Conservation (phyloP, 2,888 invertebrate genomes). For the Lasioglossum malachurum region DNA sequence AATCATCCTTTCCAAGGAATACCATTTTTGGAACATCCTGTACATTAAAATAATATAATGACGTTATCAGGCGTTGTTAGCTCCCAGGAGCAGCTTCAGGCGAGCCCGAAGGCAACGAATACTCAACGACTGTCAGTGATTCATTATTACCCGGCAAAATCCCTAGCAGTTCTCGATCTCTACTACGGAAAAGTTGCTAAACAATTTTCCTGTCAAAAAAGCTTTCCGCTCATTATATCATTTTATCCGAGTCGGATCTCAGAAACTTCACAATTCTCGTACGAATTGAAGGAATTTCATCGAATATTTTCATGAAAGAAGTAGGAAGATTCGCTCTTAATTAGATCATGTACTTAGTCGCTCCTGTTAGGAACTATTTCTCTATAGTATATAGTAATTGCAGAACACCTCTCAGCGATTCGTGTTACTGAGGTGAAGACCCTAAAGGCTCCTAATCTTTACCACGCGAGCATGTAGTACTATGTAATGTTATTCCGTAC, state of each 20-base stretch:
- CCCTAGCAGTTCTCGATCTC: not conserved
- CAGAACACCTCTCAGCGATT: constrained; percentile 17
- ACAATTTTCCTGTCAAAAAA: not conserved
- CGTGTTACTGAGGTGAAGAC: constrained; percentile 20
- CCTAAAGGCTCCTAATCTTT: constrained; percentile 14
- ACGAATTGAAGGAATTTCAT: not conserved
- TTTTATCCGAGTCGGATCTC: not conserved
- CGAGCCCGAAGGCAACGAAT: not conserved
- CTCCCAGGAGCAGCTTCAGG: constrained; percentile 1
- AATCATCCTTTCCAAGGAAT: too few species aligned
- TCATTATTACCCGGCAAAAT: not conserved
- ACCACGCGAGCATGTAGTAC: not conserved
- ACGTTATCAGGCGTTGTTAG: not conserved
- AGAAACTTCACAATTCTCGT: not conserved
- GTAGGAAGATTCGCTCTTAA: constrained; percentile 3
- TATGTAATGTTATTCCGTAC: not conserved
- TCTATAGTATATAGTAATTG: not conserved
- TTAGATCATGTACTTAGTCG: constrained; percentile 5
- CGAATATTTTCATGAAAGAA: not conserved
- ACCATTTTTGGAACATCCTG: too few species aligned
- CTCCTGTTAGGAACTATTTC: constrained; percentile 7
- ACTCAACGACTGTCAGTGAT: constrained; percentile 1
- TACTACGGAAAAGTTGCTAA: not conserved
- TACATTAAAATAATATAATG: not conserved
- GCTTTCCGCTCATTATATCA: not conserved